Percentiles rank a stretch among this genome's conserved stretches.
Conservation (phyloP, 2,797 vertebrate genomes). For the Pseudochaenichthys georgianus region DNA sequence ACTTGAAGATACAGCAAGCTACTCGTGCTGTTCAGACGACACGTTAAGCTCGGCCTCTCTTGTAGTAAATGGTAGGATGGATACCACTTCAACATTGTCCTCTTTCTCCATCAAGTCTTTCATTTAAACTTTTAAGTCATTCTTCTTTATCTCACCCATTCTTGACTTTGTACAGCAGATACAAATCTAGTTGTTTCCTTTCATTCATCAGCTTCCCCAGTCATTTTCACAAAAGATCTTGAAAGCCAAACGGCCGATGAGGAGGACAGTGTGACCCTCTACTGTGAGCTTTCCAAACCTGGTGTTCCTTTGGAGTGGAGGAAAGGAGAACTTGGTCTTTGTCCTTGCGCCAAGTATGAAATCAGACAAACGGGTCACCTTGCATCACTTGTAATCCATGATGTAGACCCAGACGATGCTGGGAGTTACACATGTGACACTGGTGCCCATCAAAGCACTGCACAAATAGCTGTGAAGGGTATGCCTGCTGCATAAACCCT, state of each 20-base stretch:
- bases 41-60: conserved; percentile 80
- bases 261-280: conserved; percentile 81
- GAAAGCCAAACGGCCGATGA: conserved; percentile 86
- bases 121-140: neutral
- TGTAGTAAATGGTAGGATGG: conserved; percentile 85
- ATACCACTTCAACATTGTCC: conserved; percentile 7
- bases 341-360: conserved; percentile 91
- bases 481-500: conserved; percentile 57
- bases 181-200: conserved; percentile 26
- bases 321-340: conserved; percentile 90
- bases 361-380: conserved; percentile 82
- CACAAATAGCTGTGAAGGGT: conserved; percentile 88
- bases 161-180: conserved; percentile 16
- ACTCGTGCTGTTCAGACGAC: conserved; percentile 84
- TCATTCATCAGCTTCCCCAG: conserved; percentile 84
- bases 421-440: conserved; percentile 91
- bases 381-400: conserved; percentile 84
- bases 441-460: conserved; percentile 85
- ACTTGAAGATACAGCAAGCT: conserved; percentile 83
- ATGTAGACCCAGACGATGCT: conserved; percentile 88
- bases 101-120: conserved; percentile 17
- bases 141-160: conserved; percentile 18
- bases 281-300: conserved; percentile 88
- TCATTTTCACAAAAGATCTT: conserved; percentile 88
- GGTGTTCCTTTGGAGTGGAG: conserved; percentile 88